Base-by-base conservation (phyloP, 2,113 vertebrate genomes). In the Rhizomys pruinosus region DNA sequence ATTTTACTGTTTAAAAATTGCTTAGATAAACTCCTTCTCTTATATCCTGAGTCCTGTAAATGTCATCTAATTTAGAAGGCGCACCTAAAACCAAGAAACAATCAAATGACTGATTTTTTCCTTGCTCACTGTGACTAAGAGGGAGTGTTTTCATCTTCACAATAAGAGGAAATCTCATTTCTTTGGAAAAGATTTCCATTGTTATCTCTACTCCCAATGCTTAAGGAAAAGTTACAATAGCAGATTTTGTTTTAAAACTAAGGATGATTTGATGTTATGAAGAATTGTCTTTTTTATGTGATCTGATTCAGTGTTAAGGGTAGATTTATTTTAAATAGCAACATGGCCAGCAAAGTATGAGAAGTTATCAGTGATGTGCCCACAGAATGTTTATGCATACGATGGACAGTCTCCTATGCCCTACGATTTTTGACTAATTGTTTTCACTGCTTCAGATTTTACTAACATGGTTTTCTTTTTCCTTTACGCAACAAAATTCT, bases 81-180 rank as follows among this genome's bases (percentile, higher is more conserved):
- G 88, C 66, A 96, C 82, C 96, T 97, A 97, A 76, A 96, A 90
- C 82, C 89, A 91, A 98, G 94, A 88, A 97, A 97, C 84, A 92
- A 95, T 93, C 92, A 87, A 90, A 63, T 71, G 96, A 64, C 92
- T 71, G 64, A 91, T 44, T 95, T 96, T 94, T 5, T 81, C 77
- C 86, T 71, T 47, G 77, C 87, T 95, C 73, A 52, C 93, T 87
- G 42, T 98, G 97, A 98, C 97, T 97, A 97, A 98, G 87, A 97
- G 97, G 97, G 97, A 98, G 84, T 97, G 89, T 97, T 98, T 98
- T 97, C 89, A 95, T 95, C 82, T 91, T 97, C 97, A 98, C 98
- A 98, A 98, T 98, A 90, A 97, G 96, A 98, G 98, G 98, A 98
- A 98, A 98, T 98, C 92, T 98, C 97, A 94, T 98, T 98, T 98